phyloP scores from a whole-genome alignment of 1,140 invertebrate genomes.

The Chionoecetes opilio region DNA sequence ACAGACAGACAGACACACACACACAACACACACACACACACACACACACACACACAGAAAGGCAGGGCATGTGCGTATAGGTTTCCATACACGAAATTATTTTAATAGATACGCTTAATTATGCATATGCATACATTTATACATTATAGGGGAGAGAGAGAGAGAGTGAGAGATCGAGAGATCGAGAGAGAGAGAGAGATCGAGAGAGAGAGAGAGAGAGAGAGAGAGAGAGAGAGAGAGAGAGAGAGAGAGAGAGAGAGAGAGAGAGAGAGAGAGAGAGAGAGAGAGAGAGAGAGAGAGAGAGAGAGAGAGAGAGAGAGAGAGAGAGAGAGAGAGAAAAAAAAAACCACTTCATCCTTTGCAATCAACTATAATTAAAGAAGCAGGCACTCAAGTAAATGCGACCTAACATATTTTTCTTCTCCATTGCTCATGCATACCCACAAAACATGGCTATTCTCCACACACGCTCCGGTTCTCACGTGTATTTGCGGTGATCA shows the following conservation, averaged over 20 bases:
- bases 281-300: slow-evolving; percentile 27
- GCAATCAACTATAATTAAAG: neutral
- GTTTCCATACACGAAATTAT: neutral
- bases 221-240: slow-evolving; percentile 27
- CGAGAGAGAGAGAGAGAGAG: slow-evolving; percentile 13
- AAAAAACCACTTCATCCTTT: neutral
- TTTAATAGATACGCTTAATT: neutral
- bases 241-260: slow-evolving; percentile 27
- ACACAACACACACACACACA: slow-evolving; percentile 23
- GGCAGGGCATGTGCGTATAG: neutral
- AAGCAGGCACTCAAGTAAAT: neutral
- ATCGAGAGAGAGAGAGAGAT: neutral
- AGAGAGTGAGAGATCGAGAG: neutral
- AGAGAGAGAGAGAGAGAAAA: neutral
- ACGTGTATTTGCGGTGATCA: neutral
- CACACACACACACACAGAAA: neutral
- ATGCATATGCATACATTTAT: neutral
- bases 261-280: slow-evolving; percentile 27
- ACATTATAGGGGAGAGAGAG: neutral
- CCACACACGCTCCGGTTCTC: too few species aligned
- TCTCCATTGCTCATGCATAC: neutral
- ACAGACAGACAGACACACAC: neutral
- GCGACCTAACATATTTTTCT: neutral
- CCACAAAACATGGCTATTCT: neutral
- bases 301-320: neutral